Evolutionary conservation across 2,113 vertebrate genomes (phyloP).

Genomic region (Mugil cephalus): DNA sequence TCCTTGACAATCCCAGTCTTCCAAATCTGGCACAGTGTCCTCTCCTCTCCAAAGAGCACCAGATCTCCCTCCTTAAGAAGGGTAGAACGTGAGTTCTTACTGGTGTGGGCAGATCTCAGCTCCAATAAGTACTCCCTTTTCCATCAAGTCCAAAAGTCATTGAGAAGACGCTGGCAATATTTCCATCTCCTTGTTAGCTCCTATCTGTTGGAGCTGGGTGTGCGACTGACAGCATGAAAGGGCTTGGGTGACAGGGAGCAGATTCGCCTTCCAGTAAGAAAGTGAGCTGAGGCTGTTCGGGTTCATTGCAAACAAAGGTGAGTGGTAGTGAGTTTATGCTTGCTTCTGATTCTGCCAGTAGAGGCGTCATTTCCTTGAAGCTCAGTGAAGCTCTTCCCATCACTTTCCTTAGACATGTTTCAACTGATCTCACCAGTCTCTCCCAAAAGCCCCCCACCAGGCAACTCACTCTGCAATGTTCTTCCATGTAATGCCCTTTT

Average conservation of each 20-base stretch:
- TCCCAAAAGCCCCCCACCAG: background rate
- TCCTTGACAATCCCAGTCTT: background rate
- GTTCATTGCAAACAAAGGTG: too few species aligned
- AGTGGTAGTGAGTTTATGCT: too few species aligned
- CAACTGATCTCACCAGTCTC: background rate
- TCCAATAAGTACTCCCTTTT: too few species aligned
- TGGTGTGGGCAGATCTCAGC: too few species aligned
- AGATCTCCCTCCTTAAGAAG: too few species aligned
- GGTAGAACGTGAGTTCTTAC: too few species aligned
- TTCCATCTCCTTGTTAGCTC: background rate
- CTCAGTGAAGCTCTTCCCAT: background rate
- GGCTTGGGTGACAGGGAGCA: too few species aligned
- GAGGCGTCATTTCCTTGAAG: background rate
- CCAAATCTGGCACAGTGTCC: background rate
- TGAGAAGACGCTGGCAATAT: background rate
- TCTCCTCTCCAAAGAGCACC: too few species aligned
- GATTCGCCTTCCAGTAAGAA: too few species aligned
- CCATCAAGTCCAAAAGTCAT: too few species aligned
- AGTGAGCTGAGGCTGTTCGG: background rate
- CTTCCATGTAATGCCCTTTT: too few species aligned
- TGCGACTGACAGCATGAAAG: too few species aligned
- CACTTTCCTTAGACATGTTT: background rate
- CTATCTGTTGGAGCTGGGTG: background rate
- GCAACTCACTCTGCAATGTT: background rate
- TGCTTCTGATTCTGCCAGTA: background rate